Evolutionary conservation across 2,888 invertebrate species (phyloP).

Genomic region (Drosophila rellima): DNA sequence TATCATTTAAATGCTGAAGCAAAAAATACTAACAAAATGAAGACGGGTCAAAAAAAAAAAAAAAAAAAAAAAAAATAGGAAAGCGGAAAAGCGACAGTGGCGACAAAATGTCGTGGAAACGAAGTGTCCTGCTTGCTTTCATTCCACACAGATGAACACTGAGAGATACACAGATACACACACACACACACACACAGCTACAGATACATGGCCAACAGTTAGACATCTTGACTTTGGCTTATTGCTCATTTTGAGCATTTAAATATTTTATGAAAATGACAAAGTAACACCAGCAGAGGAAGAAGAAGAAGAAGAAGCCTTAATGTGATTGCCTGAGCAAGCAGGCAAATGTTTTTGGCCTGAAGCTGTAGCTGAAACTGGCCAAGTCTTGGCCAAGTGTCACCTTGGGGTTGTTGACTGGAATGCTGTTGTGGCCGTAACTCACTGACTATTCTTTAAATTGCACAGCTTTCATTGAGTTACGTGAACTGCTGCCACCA

Average conservation of each 20-base stretch:
- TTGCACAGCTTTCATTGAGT: constrained; percentile 56
- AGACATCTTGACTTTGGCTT: constrained; percentile 42
- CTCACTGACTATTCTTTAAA: constrained; percentile 46
- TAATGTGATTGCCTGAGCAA: constrained; percentile 64
- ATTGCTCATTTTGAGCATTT: constrained; percentile 61
- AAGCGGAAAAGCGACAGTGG: constrained; percentile 32
- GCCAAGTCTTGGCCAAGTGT: constrained; percentile 45
- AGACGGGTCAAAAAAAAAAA: constrained; percentile 18
- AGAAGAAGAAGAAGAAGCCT: constrained; percentile 32
- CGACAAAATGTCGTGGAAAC: constrained; percentile 54
- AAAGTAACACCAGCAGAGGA: constrained; percentile 47
- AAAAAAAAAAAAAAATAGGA: background rate
- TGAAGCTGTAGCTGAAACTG: background rate
- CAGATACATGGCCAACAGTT: background rate
- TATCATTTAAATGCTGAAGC: constrained; percentile 42
- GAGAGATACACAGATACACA: background rate
- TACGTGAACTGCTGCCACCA: constrained; percentile 40
- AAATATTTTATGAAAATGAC: constrained; percentile 75
- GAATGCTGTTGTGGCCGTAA: constrained; percentile 13
- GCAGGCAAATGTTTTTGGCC: constrained; percentile 7
- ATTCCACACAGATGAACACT: constrained; percentile 21
- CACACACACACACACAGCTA: too few relatives aligned
- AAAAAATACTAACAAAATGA: constrained; percentile 33
- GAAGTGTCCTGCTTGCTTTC: constrained; percentile 42
- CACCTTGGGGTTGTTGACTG: constrained; percentile 62